phyloP scores from a whole-genome alignment of 2,888 invertebrate genomes.

The Amaurobius ferox region DNA sequence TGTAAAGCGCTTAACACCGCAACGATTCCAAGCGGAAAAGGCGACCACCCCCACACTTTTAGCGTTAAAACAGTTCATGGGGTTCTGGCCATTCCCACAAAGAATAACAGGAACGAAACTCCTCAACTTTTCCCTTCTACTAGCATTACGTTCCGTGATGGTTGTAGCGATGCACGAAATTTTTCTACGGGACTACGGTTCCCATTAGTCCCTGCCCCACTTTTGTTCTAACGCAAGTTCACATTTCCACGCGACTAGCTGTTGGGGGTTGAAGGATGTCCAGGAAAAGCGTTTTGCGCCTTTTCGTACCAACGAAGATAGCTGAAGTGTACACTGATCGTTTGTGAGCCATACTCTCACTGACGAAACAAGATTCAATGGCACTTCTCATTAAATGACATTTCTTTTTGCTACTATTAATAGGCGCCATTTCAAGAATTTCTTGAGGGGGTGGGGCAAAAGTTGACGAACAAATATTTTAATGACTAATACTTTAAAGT shows the following conservation, averaged over 20 bases:
- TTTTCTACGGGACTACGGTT: neutral
- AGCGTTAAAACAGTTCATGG: neutral
- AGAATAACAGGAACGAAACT: neutral
- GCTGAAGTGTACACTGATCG: too few species aligned
- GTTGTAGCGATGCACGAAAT: neutral
- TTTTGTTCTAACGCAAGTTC: neutral
- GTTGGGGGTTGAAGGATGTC: conserved; percentile 21
- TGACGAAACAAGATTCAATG: too few species aligned
- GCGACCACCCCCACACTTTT: neutral
- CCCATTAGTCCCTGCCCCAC: neutral
- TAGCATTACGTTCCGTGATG: neutral
- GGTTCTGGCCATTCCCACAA: neutral
- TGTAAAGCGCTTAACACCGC: neutral
- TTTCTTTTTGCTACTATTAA: too few species aligned
- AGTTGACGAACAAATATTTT: too few species aligned
- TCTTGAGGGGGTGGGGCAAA: too few species aligned
- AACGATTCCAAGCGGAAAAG: conserved; percentile 2
- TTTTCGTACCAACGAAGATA: neutral
- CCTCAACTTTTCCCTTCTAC: neutral
- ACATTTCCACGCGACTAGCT: conserved; percentile 40
- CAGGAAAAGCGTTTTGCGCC: conserved; percentile 40
- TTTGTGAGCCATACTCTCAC: too few species aligned
- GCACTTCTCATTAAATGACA: too few species aligned
- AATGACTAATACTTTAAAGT: too few species aligned
- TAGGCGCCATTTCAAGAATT: too few species aligned